Evolutionary conservation across 2,797 vertebrate species (phyloP).

Genomic region (Melanitta fusca): DNA sequence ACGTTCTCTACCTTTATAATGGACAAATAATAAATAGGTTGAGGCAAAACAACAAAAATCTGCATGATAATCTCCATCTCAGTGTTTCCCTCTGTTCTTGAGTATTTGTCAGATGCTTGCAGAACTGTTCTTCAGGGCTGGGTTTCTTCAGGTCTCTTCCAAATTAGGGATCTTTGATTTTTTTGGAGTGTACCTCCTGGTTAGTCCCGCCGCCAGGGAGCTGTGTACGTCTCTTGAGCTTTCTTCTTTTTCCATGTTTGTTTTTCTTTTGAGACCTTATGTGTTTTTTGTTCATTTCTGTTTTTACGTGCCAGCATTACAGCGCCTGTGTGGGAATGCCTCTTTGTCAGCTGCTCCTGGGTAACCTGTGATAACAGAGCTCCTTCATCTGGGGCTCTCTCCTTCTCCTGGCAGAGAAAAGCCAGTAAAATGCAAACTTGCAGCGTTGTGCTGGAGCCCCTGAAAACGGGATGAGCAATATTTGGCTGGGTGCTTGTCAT

Average conservation of each 20-base stretch:
- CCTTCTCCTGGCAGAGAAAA: not conserved
- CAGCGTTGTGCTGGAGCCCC: not conserved
- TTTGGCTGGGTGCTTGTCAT: not conserved
- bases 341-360: not conserved
- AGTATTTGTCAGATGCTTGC: not conserved
- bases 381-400: accelerated
- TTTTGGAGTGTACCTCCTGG: not conserved
- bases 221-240: not conserved
- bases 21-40: not conserved
- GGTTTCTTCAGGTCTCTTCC: not conserved
- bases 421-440: not conserved
- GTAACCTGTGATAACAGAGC: not conserved
- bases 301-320: not conserved
- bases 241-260: not conserved
- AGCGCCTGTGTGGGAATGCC: not conserved
- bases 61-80: not conserved
- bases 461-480: not conserved
- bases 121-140: not conserved
- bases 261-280: not conserved
- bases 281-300: not conserved
- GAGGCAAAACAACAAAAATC: not conserved
- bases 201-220: not conserved
- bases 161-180: not conserved
- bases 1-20: not conserved
- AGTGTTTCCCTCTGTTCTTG: not conserved